Evolutionary conservation across 2,888 invertebrate species (phyloP), one percentile per base, ranked within the genome.

Genomic region (Dryobota labecula): DNA sequence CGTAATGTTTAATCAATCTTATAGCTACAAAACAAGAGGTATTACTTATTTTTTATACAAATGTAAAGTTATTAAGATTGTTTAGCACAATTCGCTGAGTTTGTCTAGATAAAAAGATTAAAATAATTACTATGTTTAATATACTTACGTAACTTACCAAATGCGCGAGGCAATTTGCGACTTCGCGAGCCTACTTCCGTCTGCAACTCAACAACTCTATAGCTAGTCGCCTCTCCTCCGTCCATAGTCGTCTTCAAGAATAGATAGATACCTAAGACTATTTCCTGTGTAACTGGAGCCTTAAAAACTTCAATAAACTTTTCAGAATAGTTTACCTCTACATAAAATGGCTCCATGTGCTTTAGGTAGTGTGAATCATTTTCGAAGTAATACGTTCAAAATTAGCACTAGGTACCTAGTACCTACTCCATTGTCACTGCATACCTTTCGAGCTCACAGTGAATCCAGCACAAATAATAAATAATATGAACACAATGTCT

Each of bases 351-450:
- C 9, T 30, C 2, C 27, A 20, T 27, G 33, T 49, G n/a, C 18
- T 13, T 30, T 41, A 27, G 0, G 11, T 20, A 33, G 15, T 45
- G 30, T 49, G 49, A 68, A n/a, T 57, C 57, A 68, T 13, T 49
- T 67, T 45, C 24, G 20, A 67, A 43, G 2, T 54, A 54, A 53
- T 41, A 38, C 18, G 18, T 45, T 41, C 20, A 56, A 66, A 66
- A 67, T 57, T 57, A 43, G 13, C 49, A 11, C n/a, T n/a, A n/a
- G n/a, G n/a, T 15, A 7, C 20, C 9, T 13, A 30, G 6, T 56
- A 51, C 76, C 15, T 57, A 68, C 38, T 58, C 30, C 27, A 64
- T 73, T 73, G 61, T 56, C 15, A n/a, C 5, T 53, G 51, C 41
- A 47, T 73, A 47, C 51, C 74, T 51, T 38, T 20, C 7, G 4